Percentiles rank a stretch among this genome's conserved stretches.
Conservation (phyloP, 1,140 invertebrate genomes). For the Zaprionus kolodkinae region DNA sequence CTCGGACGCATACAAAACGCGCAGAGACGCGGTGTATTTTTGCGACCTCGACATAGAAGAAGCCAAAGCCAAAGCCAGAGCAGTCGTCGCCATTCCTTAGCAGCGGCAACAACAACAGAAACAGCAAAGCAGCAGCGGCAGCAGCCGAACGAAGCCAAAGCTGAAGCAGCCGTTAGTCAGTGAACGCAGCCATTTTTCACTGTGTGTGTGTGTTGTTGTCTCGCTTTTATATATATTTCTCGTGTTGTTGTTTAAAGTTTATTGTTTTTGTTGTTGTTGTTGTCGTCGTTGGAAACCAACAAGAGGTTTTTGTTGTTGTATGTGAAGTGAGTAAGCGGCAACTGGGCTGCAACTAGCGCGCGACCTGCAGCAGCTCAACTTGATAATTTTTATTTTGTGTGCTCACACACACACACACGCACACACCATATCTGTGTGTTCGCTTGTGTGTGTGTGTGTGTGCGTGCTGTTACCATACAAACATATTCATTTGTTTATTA, state of each 20-base stretch:
- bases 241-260: conserved; percentile 31
- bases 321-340: conserved; percentile 24
- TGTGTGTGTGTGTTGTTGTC: conserved; percentile 28
- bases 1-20: conserved; percentile 16
- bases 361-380: conserved; percentile 4
- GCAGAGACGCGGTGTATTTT: conserved; percentile 54
- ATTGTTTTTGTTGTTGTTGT: conserved; percentile 26
- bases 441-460: background rate
- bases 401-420: background rate
- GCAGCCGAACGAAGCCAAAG: background rate
- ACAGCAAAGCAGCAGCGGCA: background rate
- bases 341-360: conserved; percentile 19
- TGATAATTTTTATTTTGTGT: conserved; percentile 10
- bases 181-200: conserved; percentile 47
- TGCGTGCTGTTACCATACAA: conserved; percentile 5
- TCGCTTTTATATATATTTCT: conserved; percentile 37
- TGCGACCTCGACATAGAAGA: conserved; percentile 71
- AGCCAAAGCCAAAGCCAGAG: conserved; percentile 55
- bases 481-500: conserved; percentile 24
- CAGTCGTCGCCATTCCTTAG: conserved; percentile 45
- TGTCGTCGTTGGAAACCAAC: conserved; percentile 45
- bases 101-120: conserved; percentile 33
- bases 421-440: background rate
- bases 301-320: conserved; percentile 9
- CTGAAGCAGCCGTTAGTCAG: conserved; percentile 26